A percentile compares a stretch with the other conserved stretches of the same genome.
These are phyloP conservation scores for Leptodactylus fallax DNA, from an alignment of 2,797 vertebrate genomes.

Conservation along the genomic window DNA sequence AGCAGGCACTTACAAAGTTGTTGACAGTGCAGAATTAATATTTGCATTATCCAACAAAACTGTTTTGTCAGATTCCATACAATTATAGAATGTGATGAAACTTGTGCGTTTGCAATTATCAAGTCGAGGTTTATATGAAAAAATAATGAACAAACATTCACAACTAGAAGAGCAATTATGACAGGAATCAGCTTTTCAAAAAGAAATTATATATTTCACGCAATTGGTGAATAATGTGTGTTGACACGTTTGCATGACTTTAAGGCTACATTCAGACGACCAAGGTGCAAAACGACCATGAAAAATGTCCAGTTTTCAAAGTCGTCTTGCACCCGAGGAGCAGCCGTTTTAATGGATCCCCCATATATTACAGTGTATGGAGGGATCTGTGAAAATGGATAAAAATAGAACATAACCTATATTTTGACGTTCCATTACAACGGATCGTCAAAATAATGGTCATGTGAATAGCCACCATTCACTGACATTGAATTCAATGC, in stretches of 20 bases:
- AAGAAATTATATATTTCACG: neutral
- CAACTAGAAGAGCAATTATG: neutral
- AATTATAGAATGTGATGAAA: conserved; percentile 18
- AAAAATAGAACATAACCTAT: too few relatives aligned
- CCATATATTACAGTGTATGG: too few relatives aligned
- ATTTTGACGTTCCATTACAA: too few relatives aligned
- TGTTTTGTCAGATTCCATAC: conserved; percentile 2
- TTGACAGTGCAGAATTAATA: conserved; percentile 10
- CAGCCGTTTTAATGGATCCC: too few relatives aligned
- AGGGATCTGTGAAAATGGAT: too few relatives aligned
- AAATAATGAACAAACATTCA: neutral
- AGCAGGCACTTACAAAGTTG: neutral
- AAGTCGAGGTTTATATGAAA: conserved; percentile 13
- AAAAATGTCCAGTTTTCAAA: too few relatives aligned
- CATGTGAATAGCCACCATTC: too few relatives aligned
- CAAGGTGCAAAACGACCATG: too few relatives aligned
- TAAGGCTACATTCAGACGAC: too few relatives aligned
- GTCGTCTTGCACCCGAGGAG: too few relatives aligned
- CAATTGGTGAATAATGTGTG: neutral
- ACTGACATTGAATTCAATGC: too few relatives aligned
- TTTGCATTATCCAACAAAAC: conserved; percentile 1
- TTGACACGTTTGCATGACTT: neutral
- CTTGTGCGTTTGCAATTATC: neutral
- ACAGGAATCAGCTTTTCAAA: neutral
- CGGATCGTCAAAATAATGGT: too few relatives aligned